phyloP scores from a whole-genome alignment of 2,888 invertebrate species.

The Lasius platythorax region DNA sequence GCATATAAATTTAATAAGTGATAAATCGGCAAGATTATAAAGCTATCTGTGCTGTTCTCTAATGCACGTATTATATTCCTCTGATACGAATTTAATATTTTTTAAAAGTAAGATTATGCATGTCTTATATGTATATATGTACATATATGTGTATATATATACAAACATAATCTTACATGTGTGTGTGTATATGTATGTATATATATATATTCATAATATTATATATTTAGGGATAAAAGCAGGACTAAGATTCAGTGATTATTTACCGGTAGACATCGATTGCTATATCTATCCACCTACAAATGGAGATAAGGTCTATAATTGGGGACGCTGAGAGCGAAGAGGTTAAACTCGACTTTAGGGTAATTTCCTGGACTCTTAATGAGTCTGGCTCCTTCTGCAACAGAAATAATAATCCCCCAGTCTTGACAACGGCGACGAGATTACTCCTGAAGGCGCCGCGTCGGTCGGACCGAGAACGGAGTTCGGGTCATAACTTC shows the following conservation, averaged over 20 bases:
- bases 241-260: neutral
- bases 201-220: too few species aligned
- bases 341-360: constrained; percentile 42
- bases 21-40: neutral
- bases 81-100: neutral
- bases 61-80: neutral
- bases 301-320: constrained; percentile 17
- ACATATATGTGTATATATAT: too few species aligned
- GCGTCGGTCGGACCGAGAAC: neutral
- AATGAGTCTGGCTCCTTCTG: constrained; percentile 28
- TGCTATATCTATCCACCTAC: neutral
- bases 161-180: too few species aligned
- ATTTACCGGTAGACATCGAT: constrained; percentile 13
- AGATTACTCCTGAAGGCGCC: constrained; percentile 23
- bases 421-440: constrained; percentile 34
- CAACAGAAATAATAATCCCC: constrained; percentile 43
- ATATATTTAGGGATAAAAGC: too few species aligned
- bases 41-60: neutral
- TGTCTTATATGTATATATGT: neutral
- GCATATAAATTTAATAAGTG: neutral
- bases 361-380: constrained; percentile 40
- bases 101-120: neutral
- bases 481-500: constrained; percentile 43
- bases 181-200: too few species aligned
- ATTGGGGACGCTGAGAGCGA: constrained; percentile 9